Percentiles rank a stretch among this genome's conserved stretches.
phyloP scores from a whole-genome alignment of 2,888 invertebrate species.

The Agriotes lineatus region DNA sequence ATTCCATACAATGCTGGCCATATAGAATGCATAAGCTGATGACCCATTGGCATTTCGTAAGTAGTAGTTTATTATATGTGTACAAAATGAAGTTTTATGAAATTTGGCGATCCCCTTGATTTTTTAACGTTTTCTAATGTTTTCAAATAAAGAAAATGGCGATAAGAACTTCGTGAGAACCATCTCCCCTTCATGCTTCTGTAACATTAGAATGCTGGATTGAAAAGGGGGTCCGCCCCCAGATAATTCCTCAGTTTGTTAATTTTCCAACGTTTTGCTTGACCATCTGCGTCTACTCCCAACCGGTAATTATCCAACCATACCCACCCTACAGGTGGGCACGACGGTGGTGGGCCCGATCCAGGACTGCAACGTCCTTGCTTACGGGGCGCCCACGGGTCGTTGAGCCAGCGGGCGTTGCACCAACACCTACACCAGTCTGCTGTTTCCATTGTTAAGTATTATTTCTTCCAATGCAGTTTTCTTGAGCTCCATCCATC shows the following conservation, averaged over 20 bases:
- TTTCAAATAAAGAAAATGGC: too few relatives aligned
- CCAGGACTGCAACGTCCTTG: slow-evolving; percentile 46
- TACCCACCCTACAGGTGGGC: slow-evolving; percentile 14
- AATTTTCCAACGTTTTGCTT: background rate
- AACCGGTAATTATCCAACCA: background rate
- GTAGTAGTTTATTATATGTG: too few relatives aligned
- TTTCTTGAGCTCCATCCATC: background rate
- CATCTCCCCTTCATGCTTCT: too few relatives aligned
- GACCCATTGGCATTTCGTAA: too few relatives aligned
- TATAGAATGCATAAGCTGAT: too few relatives aligned
- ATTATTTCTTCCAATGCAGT: slow-evolving; percentile 12
- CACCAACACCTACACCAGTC: slow-evolving; percentile 46
- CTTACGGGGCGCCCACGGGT: slow-evolving; percentile 38
- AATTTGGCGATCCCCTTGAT: too few relatives aligned
- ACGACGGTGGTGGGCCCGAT: slow-evolving; percentile 8
- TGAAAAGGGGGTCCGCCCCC: too few relatives aligned
- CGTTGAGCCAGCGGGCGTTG: slow-evolving; percentile 48
- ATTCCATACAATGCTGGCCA: too few relatives aligned
- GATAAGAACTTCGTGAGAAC: too few relatives aligned
- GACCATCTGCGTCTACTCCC: background rate
- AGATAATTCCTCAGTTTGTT: background rate
- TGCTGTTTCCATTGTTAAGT: slow-evolving; percentile 33
- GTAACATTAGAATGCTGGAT: background rate
- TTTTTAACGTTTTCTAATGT: too few relatives aligned
- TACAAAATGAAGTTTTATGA: too few relatives aligned